Evolutionary conservation across 2,888 invertebrate species (phyloP).

Genomic region (Drosophila tanythrix): DNA sequence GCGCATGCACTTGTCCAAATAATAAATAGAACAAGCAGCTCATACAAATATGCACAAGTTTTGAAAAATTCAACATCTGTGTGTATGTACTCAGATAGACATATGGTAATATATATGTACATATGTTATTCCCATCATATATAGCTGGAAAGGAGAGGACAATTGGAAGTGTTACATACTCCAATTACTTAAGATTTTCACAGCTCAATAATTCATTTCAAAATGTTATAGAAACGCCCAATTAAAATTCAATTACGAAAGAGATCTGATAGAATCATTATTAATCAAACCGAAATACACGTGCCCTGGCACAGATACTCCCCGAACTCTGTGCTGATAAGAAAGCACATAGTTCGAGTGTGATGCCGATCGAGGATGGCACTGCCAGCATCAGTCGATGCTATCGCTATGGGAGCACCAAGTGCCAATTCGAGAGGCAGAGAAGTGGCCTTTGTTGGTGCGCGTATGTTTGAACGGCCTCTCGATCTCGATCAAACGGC

Average conservation of each 20-base stretch:
- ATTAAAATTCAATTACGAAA: constrained; percentile 15
- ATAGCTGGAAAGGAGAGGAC: not conserved
- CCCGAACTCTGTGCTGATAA: constrained; percentile 26
- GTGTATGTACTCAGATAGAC: constrained; percentile 20
- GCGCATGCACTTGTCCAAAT: constrained; percentile 76
- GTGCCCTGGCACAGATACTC: constrained; percentile 19
- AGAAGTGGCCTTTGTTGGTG: not conserved
- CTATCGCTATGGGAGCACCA: constrained; percentile 18
- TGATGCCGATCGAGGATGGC: constrained; percentile 14
- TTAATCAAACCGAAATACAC: constrained; percentile 19
- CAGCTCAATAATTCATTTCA: not conserved
- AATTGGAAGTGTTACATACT: constrained; percentile 1
- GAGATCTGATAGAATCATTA: not conserved
- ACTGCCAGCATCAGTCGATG: constrained; percentile 2
- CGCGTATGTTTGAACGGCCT: not conserved
- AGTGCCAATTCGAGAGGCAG: constrained; percentile 20
- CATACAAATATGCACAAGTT: constrained; percentile 55
- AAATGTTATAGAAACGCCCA: not conserved
- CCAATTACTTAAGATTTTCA: not conserved
- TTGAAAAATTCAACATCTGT: constrained; percentile 28
- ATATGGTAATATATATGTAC: constrained; percentile 7
- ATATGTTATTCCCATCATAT: not conserved
- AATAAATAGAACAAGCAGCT: constrained; percentile 53
- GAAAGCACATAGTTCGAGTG: constrained; percentile 1
- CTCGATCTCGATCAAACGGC: constrained; percentile 19